Base-by-base conservation (phyloP, 2,797 vertebrate genomes). In the Tadarida brasiliensis region DNA sequence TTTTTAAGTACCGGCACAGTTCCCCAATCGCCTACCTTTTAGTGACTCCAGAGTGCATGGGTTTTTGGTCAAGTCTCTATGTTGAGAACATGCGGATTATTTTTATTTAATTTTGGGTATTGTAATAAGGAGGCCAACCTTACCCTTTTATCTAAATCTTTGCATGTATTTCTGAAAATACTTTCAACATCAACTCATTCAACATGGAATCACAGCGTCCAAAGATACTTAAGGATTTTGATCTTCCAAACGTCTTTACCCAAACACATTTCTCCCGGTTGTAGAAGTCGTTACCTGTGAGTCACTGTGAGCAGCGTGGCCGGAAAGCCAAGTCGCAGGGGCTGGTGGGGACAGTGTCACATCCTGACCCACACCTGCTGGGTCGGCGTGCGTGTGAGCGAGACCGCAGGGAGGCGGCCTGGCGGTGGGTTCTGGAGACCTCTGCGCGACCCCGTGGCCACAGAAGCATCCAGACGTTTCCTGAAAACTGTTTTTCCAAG, bases 281-380 rank as follows among this genome's bases (percentile, higher is more conserved):
- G 33, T 22, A 56, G 17, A 11, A 11, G 2, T 90, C 1, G 28
- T 71, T 20, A 20, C 7, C 12, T 2, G 0, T 24, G 3, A 28
- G 3, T 30, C 1, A 19, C 16, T 15, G 28, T 3, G 14, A 1
- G 6, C 30, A 2, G 35, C 26, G 0, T 6, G 3, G 28, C n/a
- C 73, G 9, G 57, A 68, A 67, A 15, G 15, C 9, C 11, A 3
- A 39, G 24, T 22, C 9, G 7, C 51, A 11, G 5, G n/a, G 3
- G 24, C 28, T 15, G 24, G 1, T 56, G 59, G n/a, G 68, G 44
- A 14, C 24, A 17, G 56, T 30, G 9, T 39, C 94, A 59, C 11
- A 3, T 10, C 51, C 44, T 0, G 1, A 39, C 6, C 30, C 76
- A 12, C 49, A 17, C 74, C 30, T 14, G 1, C 14, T 5, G 6